Percentiles rank a stretch among this genome's conserved stretches.
These are phyloP conservation scores for Ceyx cyanopectus DNA, from an alignment of 2,113 vertebrate genomes.

Conservation along the genomic window DNA sequence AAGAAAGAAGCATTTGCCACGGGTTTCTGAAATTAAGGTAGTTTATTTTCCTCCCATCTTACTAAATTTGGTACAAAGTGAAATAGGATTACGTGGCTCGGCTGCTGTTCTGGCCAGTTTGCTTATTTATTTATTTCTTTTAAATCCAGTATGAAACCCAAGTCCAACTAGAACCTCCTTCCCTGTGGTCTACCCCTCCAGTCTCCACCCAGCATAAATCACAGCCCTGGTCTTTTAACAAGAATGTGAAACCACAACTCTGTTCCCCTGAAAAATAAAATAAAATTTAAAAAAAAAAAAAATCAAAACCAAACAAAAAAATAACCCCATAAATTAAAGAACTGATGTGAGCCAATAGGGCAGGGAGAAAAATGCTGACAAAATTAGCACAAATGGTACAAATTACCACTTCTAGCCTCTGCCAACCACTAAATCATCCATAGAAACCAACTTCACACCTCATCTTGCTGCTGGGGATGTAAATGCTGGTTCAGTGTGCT, in stretches of 20 bases:
- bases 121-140: constrained; percentile 17
- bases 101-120: neutral
- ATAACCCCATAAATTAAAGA: neutral
- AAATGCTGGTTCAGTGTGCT: neutral
- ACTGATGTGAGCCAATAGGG: neutral
- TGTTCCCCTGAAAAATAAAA: neutral
- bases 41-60: neutral
- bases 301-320: neutral
- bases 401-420: constrained; percentile 12
- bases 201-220: constrained; percentile 28
- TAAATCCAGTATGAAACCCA: neutral
- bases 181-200: neutral
- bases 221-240: neutral
- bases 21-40: fast-evolving
- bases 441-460: constrained; percentile 41
- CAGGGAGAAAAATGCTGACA: neutral
- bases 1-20: neutral
- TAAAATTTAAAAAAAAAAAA: neutral
- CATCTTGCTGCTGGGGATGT: constrained; percentile 9
- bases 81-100: neutral
- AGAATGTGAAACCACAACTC: neutral
- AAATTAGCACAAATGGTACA: constrained; percentile 38
- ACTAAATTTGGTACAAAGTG: constrained; percentile 1
- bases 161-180: neutral
- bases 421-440: constrained; percentile 28